Conservation (phyloP, 1,140 invertebrate genomes). For the Brachionus rotundiformis region DNA sequence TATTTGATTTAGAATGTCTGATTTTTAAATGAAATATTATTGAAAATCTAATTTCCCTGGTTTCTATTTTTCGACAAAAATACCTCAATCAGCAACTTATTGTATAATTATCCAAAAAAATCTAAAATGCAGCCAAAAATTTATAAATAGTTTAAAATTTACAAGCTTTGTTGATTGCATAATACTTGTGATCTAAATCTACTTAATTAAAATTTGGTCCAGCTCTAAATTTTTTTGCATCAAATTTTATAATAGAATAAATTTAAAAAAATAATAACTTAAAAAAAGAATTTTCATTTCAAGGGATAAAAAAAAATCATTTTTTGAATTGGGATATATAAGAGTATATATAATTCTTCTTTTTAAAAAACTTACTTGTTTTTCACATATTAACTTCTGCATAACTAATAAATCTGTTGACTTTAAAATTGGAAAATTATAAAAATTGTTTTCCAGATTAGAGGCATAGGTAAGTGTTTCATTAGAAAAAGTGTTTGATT, state of each 20-base stretch:
- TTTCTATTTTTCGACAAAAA: not conserved
- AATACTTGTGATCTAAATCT: not conserved
- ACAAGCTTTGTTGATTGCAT: not conserved
- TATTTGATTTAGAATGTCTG: not conserved
- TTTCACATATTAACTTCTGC: not conserved
- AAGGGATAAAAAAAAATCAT: no score
- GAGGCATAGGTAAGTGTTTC: not conserved
- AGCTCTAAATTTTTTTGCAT: no score
- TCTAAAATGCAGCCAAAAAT: not conserved
- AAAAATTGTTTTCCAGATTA: not conserved
- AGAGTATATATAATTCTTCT: no score
- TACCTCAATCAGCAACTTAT: not conserved
- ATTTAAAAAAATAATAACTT: no score
- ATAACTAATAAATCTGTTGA: not conserved
- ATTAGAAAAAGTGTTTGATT: constrained; percentile 1
- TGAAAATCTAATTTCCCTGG: not conserved
- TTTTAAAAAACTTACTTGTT: not conserved
- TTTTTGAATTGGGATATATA: no score
- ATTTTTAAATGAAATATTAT: not conserved
- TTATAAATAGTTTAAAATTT: not conserved
- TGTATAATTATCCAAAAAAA: not conserved
- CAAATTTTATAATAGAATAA: no score
- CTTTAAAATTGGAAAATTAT: not conserved
- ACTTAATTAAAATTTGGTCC: not conserved
- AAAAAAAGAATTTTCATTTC: no score